These are phyloP conservation scores for Pleuronectes platessa DNA, from an alignment of 2,113 vertebrate species.

Conservation along the genomic window DNA sequence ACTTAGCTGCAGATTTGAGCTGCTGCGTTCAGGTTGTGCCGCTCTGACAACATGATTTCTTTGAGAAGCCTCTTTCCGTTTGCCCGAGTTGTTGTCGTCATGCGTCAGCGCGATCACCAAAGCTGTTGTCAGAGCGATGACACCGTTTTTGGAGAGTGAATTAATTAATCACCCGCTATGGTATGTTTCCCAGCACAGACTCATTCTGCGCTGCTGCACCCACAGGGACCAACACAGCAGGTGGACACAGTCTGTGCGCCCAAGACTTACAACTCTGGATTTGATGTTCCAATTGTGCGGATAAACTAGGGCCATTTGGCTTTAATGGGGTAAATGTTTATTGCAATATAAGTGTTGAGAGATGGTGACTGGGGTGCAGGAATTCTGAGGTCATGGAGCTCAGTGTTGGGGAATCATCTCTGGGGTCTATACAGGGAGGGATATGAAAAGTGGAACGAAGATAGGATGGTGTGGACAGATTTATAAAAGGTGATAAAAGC, in stretches of 20 bases:
- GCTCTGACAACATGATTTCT: no score
- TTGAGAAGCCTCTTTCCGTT: background rate
- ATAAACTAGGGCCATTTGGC: background rate
- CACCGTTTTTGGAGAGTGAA: background rate
- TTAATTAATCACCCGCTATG: background rate
- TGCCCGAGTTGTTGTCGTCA: background rate
- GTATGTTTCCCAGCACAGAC: background rate
- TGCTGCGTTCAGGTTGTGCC: background rate
- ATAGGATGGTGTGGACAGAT: background rate
- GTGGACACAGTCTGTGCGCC: background rate
- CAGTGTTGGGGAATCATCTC: background rate
- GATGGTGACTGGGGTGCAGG: background rate
- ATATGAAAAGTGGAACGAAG: constrained; percentile 1
- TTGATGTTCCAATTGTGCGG: background rate
- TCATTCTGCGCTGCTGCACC: background rate
- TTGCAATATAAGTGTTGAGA: background rate
- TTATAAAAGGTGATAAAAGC: background rate
- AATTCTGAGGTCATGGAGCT: constrained; percentile 3
- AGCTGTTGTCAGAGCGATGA: background rate
- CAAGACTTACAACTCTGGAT: background rate
- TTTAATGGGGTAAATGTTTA: background rate
- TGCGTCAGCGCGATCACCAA: background rate
- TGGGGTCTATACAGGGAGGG: background rate
- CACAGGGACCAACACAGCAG: background rate
- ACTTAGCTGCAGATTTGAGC: no score